Base-by-base conservation (phyloP, 2,797 vertebrate species). In the Sciurus carolinensis region DNA sequence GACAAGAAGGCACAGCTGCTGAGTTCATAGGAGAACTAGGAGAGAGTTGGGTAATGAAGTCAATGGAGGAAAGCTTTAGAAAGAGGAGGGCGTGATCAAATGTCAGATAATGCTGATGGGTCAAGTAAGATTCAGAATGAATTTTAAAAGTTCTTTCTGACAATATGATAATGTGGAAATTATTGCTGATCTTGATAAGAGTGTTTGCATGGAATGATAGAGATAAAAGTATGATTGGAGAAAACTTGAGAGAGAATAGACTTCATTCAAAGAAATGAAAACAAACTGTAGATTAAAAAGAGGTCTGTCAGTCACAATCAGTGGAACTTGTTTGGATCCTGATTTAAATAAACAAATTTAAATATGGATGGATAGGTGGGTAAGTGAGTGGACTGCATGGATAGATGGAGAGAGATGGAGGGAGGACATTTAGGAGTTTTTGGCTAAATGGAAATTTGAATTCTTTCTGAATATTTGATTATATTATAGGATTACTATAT, bases 181-280 rank as follows among this genome's bases (percentile, higher is more conserved):
- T 30, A 44, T 54, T 80, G 20, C 54, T 73, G 39, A n/a, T 9
- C 62, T 93, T 93, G n/a, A 17, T 88, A 47, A 72, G 30, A 75
- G 28, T 89, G 47, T 67, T 86, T 86, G 39, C 30, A 15, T 13
- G 17, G 18, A 73, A 7, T 22, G 13, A 92, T 52, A 47, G 54
- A 64, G 26, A 83, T 57, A 88, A 24, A 90, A 79, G 33, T 91
- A 15, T 73, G 36, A 59, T 57, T 62, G 50, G n/a, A 67, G 17
- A 89, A 36, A 12, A 66, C 72, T 39, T 67, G n/a, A 91, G 66
- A 76, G 13, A 57, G 50, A 87, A 59, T 44, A 71, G 54, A 3
- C 44, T 73, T 59, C 36, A 18, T 59, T 80, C 39, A 89, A 93
- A 71, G 73, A 92, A 88, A 66, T 64, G 62, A 69, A 82, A 59